Base-by-base conservation (phyloP, 2,113 vertebrate species). In the Bostrychus sinensis region DNA sequence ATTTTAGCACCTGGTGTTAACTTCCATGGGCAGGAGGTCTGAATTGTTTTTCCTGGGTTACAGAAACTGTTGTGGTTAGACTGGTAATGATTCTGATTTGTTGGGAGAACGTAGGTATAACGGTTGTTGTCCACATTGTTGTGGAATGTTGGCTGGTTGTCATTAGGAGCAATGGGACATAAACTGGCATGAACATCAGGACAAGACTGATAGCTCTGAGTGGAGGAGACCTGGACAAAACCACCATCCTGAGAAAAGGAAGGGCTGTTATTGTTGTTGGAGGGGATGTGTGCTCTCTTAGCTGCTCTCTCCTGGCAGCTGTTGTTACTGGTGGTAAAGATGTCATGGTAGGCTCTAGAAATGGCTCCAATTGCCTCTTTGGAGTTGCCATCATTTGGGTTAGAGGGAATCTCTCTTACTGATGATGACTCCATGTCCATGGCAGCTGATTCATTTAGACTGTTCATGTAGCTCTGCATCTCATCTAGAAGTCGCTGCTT, bases 391-490 rank as follows among this genome's bases (percentile, higher is more conserved):
- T 91, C 90, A 1, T 70, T 77, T 13, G 83, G 66, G 80, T 75
- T 88, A 48, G 55, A 16, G 9, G 83, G 59, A 4, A 28, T 43
- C 1, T 91, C 89, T 37, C 54, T 70, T 48, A 63, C 39, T 0
- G 86, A 26, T 0, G 86, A 66, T 0, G 90, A 76, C 22, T 91
- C 89, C 75, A 91, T 81, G 13, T 91, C 87, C 76, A 88, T 77
- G 61, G 78, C 69, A 20, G 84, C 65, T 0, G 92, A 89, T 74
- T 93, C 92, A 32, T 92, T 92, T 6, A 93, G 77, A 84, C 92
- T 92, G 78, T 92, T 93, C 91, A 93, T 92, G 85, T 93, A 93
- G 85, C 89, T 93, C 82, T 92, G 91, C 90, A 93, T 93, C 77
- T 93, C 93, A 30, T 93, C 93, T 75, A 93, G 75, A 36, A 93